Conservation (phyloP, 2,113 vertebrate genomes). For the Rhea americana region DNA sequence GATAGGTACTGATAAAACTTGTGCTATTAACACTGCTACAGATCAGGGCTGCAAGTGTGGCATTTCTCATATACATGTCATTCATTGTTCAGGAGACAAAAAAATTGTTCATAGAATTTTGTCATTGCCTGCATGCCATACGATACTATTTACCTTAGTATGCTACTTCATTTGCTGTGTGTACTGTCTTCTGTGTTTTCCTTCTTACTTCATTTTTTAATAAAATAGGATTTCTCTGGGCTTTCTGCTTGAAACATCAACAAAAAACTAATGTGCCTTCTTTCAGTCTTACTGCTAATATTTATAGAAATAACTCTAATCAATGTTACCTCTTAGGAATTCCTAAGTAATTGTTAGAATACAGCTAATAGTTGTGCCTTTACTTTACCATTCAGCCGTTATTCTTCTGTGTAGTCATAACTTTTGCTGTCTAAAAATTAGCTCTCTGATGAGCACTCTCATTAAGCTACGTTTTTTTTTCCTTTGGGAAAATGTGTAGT, state of each 20-base stretch:
- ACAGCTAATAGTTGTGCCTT: slow-evolving; percentile 10
- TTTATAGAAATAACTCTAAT: slow-evolving; percentile 42
- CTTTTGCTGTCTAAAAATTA: slow-evolving; percentile 21
- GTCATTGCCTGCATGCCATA: not conserved
- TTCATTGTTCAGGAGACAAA: not conserved
- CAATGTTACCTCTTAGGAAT: slow-evolving; percentile 33
- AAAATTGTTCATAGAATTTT: not conserved
- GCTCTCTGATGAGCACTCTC: slow-evolving; percentile 16
- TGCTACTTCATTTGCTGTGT: not conserved
- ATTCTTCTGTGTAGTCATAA: not conserved
- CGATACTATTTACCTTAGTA: not conserved
- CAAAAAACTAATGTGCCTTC: not conserved
- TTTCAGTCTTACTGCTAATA: not conserved
- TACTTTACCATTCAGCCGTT: not conserved
- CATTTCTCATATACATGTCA: not conserved
- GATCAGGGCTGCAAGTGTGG: not conserved
- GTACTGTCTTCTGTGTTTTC: not conserved
- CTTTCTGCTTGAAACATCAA: not conserved
- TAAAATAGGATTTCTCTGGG: not conserved
- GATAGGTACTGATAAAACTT: not conserved
- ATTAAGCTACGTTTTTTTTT: not conserved
- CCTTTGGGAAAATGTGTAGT: not conserved
- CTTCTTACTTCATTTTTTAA: not conserved
- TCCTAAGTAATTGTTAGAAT: slow-evolving; percentile 38
- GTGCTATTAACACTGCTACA: not conserved